A percentile compares a stretch with the other conserved stretches of the same genome.
Evolutionary conservation across 2,113 vertebrate species (phyloP).

Genomic region (Diadophis punctatus): DNA sequence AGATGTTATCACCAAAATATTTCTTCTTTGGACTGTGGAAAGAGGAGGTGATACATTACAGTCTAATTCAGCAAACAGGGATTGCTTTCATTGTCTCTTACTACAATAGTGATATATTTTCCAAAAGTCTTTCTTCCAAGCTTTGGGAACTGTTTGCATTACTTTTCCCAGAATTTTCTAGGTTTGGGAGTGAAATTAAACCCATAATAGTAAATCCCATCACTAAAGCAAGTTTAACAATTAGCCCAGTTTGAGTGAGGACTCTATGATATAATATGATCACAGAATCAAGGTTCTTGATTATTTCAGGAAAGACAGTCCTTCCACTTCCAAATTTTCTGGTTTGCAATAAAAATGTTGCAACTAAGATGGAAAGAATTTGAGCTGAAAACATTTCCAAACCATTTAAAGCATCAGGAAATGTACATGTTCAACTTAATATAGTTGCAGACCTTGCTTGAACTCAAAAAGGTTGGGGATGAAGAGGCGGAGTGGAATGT

Average conservation of each 20-base stretch:
- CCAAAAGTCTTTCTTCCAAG: not conserved
- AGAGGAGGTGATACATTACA: not conserved
- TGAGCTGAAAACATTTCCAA: not conserved
- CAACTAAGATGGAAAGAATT: not conserved
- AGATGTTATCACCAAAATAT: not conserved
- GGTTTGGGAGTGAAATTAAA: conserved; percentile 59
- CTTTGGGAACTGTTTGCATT: not conserved
- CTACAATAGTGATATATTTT: not conserved
- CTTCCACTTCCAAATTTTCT: not conserved
- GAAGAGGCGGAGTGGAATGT: not conserved
- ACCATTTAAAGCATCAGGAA: not conserved
- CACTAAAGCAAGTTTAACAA: conserved; percentile 57
- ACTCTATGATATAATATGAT: conserved; percentile 28
- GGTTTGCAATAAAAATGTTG: not conserved
- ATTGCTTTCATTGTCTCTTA: not conserved
- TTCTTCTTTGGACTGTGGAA: not conserved
- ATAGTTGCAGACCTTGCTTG: not conserved
- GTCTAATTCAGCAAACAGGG: not conserved
- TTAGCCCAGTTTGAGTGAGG: conserved; percentile 40
- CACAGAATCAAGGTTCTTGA: conserved; percentile 35
- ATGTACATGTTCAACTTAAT: not conserved
- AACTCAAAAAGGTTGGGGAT: not conserved
- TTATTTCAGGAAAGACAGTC: not conserved
- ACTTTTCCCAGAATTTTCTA: not conserved
- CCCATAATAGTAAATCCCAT: conserved; percentile 58